Base-by-base conservation (phyloP, 30 jellyfish, hydroid and myxozoan genomes). In the Hydractinia symbiolongicarpus region DNA sequence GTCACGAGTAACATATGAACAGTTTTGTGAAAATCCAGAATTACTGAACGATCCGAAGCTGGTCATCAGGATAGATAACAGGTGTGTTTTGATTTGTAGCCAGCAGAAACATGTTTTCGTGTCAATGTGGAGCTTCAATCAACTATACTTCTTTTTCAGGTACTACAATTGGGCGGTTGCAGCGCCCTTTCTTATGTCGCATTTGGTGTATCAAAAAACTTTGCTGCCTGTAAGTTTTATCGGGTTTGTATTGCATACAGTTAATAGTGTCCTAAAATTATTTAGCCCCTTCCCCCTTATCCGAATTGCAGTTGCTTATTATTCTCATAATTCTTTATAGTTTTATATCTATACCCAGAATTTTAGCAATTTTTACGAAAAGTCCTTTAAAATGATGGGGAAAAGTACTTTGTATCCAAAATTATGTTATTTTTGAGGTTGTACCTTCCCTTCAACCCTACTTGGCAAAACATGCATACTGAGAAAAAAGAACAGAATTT, bases 111-210 rank as follows among this genome's bases (percentile, higher is more conserved):
- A 40, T 68, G 20, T 49, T 64, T 64, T 13, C 19, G 4, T 0
- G 7, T 4, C 19, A 11, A 58, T 64, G 74, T 7, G 19, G 19
- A 6, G 40, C 8, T 6, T n/a, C 19, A 64, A 64, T n/a, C 19
- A 64, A 64, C 9, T 44, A 6, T 64, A 13, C 16, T 64, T 64
- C 40, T 64, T 58, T 58, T 58, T 13, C 69, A 94, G 99, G 54
- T 94, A 88, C 76, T 94, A 88, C 79, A 94, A 88, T 64, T 94
- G 99, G 99, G 88, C 81, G 78, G 97, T 94, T 58, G 99, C 97
- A 52, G 99, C 96, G 4, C 99, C 99, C 4, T 84, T 82, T 56
- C 50, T 94, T 11, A 86, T 94, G 96, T 82, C 96, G 3, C 76
- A 78, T 44, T 75, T 88, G 8, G 97, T 82, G 4, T 93, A 75